Evolutionary conservation across 2,888 invertebrate genomes (phyloP), one percentile per base, ranked within the genome.

Genomic region (Timema cristinae): DNA sequence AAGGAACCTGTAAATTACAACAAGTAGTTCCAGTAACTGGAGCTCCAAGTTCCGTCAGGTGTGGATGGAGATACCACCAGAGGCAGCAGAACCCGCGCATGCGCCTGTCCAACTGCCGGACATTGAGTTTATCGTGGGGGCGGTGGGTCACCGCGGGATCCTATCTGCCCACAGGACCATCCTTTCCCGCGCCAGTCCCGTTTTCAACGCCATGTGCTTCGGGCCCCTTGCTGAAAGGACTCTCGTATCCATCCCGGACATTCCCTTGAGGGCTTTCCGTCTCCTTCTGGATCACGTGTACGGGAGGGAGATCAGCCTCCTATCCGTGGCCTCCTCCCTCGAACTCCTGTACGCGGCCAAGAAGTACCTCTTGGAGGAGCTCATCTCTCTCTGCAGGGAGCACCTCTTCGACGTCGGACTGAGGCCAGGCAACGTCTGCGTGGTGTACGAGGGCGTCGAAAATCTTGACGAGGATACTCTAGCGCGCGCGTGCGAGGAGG

Each of bases 161-260:
- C n/a, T 59, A 32, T 16, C 59, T 15, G 59, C 59, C 8, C 15
- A 32, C n/a, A 59, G 59, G 59, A 32, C 0, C 59, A 5, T 59
- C 13, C 13, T 59, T 32, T 15, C 59, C 16, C 5, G 59, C 59
- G 15, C 16, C 59, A 59, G 59, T n/a, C 59, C 59, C 59, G 59
- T 59, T 32, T 59, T 59, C 15, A 15, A 13, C 59, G 59, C 59
- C n/a, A 59, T 59, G 59, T 59, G 59, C 59, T 32, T 59, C n/a
- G 59, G 59, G 13, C 59, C 59, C 15, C 32, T 59, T 8, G 59
- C 59, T 2, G 59, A 59, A 32, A 32, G 9, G 9, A 32, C 16
- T 13, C 59, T 32, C 13, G 59, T 59, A 9, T 15, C 8, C 6
- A n/a, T 59, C 59, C 59, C 59, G 8, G 59, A 59, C 59, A 32